Evolutionary conservation across 2,113 vertebrate species (phyloP).

Genomic region (Sceloporus undulatus): DNA sequence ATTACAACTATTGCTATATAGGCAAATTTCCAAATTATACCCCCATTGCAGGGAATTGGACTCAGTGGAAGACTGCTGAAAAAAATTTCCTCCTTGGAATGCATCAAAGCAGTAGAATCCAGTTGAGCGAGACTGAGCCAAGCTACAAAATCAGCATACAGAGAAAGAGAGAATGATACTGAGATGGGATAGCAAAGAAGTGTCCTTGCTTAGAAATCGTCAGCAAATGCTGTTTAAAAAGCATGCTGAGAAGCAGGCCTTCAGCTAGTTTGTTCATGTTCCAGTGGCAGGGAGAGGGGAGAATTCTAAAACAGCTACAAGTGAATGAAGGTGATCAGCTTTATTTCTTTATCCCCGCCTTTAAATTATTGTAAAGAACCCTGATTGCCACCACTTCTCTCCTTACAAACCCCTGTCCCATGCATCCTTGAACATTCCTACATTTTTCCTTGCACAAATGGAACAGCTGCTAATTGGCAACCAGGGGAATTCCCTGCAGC

Average conservation of each 20-base stretch:
- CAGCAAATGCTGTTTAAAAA: conserved; percentile 13
- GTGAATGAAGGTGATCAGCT: background rate
- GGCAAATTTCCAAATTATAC: conserved; percentile 19
- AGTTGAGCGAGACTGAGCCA: conserved; percentile 40
- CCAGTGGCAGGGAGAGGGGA: background rate
- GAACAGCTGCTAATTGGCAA: conserved; percentile 20
- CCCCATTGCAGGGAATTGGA: conserved; percentile 51
- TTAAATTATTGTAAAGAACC: conserved; percentile 6
- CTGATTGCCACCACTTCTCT: background rate
- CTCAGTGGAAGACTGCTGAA: conserved; percentile 54
- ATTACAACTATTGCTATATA: background rate
- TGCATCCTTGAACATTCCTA: conserved; percentile 18
- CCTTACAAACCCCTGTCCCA: background rate
- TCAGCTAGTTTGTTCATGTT: conserved; percentile 33
- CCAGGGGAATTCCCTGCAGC: background rate
- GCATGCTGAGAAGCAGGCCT: background rate
- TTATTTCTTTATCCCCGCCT: background rate
- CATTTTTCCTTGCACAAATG: background rate
- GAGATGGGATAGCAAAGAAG: conserved; percentile 19
- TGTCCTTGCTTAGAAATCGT: conserved; percentile 12
- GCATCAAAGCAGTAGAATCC: conserved; percentile 59
- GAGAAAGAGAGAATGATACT: background rate
- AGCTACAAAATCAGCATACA: conserved; percentile 6
- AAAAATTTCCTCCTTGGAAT: conserved; percentile 45
- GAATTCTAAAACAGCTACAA: background rate